phyloP scores from a whole-genome alignment of 2,113 vertebrate species.

The Syngnathus scovelli region DNA sequence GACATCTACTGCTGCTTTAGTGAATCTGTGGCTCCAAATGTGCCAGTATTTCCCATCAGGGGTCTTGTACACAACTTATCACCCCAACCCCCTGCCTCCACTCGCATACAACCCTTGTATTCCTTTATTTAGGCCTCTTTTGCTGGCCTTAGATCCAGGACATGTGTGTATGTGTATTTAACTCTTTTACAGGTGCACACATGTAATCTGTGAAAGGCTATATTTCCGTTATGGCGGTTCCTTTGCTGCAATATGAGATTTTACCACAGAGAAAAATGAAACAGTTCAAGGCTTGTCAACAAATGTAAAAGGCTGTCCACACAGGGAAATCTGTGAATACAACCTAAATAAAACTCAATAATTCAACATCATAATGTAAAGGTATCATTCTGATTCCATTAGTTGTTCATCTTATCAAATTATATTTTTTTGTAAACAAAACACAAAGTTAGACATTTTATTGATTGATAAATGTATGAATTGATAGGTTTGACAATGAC shows the following conservation, averaged over 20 bases:
- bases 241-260: not conserved
- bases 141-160: conserved; percentile 11
- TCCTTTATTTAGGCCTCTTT: conserved; percentile 9
- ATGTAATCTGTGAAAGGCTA: conserved; percentile 1
- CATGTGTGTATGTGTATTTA: conserved; percentile 8
- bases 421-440: not conserved
- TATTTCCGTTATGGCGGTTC: not conserved
- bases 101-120: not conserved
- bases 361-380: not conserved
- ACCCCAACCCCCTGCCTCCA: not conserved
- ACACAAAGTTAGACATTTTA: not conserved
- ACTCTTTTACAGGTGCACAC: conserved; percentile 15
- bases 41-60: conserved; percentile 51
- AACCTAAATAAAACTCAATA: not conserved
- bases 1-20: conserved; percentile 53
- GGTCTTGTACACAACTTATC: conserved; percentile 36
- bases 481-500: not conserved
- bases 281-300: not conserved
- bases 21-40: conserved; percentile 65
- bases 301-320: not conserved
- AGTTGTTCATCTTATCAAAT: not conserved
- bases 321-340: not conserved
- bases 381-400: not conserved
- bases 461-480: not conserved
- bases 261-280: conserved; percentile 2